Base-by-base conservation (phyloP, 2,888 invertebrate genomes). In the Himalopsyche tibetana region DNA sequence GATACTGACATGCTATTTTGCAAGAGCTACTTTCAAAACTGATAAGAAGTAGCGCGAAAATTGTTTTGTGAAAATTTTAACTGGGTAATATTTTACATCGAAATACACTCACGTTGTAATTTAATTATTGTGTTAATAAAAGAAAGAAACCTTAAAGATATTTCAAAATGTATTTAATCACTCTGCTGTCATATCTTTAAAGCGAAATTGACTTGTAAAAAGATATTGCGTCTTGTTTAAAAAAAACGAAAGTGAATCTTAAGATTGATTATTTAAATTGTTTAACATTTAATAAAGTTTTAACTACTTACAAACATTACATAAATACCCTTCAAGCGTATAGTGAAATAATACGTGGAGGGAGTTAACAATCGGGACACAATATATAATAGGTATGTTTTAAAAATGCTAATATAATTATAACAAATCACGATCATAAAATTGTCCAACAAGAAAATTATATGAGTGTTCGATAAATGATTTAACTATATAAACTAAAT, bases 21-120 rank as follows among this genome's bases (percentile, higher is more conserved):
- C 19, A 19, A 63, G 63, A 63, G 63, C 15, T 63, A 19, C 19
- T 63, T 63, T 63, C 19, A 63, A 19, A 63, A 19, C n/a, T 19
- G 63, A 63, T 63, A 63, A 63, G 63, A 63, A 63, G 19, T 28
- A 63, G 28, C 28, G 63, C 63, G 63, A 63, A 63, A 63, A 19
- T 9, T 28, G 28, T 63, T 63, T 63, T 63, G 63, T 63, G 63
- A 63, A 19, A 63, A 15, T 56, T 56, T 17, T 6, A 63, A 63
- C 63, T 19, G 11, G 8, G 11, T 11, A 63, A 51, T 51, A 51
- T 51, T 51, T 51, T 51, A 15, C 15, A 15, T 15, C 51, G 5
- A 8, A 5, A 51, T 51, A 51, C 51, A 51, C 15, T 51, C 15
- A 51, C 15, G 45, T 8, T 45, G 4, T 45, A 51, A 15, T 51